Evolutionary conservation across 2,797 vertebrate species (phyloP), one percentile per base, ranked within the genome.

Genomic region (Gallinago solitaria): DNA sequence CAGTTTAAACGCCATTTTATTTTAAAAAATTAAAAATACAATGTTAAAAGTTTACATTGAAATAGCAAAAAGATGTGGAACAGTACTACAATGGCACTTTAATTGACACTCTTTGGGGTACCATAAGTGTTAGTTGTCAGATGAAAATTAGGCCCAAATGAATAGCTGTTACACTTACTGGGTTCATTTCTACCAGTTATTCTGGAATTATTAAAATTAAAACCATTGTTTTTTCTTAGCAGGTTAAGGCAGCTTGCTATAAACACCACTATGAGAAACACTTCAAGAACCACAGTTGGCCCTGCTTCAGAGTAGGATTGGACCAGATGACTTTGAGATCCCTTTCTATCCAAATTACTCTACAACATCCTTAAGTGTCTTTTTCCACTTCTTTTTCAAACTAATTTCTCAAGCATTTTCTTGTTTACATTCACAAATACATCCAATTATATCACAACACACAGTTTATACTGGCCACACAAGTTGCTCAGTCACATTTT

Each of bases 21-120:
- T 90, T 64, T 3, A 5, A 93, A 90, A 95, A 93, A 94, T 86
- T 93, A 80, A 94, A 95, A 95, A 93, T 84, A 45, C 45, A 60
- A 4, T 19, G 33, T 70, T 95, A 89, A 91, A 96, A 94, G 37
- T 27, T 60, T 93, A 57, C 27, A 33, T 3, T 89, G 63, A 79
- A 96, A 91, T 8, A 80, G 45, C 8, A 2, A 87, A 88, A 67
- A 84, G 7, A 50, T 54, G 51, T 51, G 39, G 24, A 94, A 48
- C 28, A 19, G 37, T 20, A 59, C 30, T 35, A 59, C 54, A 71
- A 9, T 12, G 47, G 50, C 53, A 74, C 27, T 67, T 82, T 25
- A 59, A 82, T 71, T 83, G 65, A 11, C 47, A 51, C 11, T 74
- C 54, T 69, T 92, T 35, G 30, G 24, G 20, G 19, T 54, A 88